Conservation (phyloP, 2,888 invertebrate species). For the Apamea epomidion region DNA sequence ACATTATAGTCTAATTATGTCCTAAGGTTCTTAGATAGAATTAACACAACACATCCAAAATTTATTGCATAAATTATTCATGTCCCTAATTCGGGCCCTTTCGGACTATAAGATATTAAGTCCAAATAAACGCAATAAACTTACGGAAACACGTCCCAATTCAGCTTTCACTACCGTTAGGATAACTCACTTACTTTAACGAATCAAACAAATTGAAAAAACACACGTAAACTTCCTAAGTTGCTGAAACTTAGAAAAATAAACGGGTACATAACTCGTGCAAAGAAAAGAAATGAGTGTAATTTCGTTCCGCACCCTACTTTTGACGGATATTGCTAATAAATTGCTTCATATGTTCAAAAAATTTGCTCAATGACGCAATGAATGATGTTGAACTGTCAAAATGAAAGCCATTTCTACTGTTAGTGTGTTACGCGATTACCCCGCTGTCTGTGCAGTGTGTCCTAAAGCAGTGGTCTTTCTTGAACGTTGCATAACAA, state of each 20-base stretch:
- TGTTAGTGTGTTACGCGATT: too few relatives aligned
- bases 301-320: not conserved
- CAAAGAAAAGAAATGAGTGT: not conserved
- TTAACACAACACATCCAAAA: constrained; percentile 4
- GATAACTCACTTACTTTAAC: constrained; percentile 21
- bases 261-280: constrained; percentile 11
- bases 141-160: constrained; percentile 32
- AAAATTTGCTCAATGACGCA: too few relatives aligned
- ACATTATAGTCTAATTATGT: not conserved
- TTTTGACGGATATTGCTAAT: too few relatives aligned
- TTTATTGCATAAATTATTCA: constrained; percentile 33
- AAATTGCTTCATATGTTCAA: too few relatives aligned
- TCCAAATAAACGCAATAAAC: constrained; percentile 26
- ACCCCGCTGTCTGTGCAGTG: not conserved
- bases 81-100: not conserved
- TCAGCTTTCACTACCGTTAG: constrained; percentile 22
- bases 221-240: not conserved
- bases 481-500: not conserved
- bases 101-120: not conserved
- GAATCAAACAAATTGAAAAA: constrained; percentile 48
- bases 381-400: too few relatives aligned
- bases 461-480: not conserved
- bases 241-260: constrained; percentile 27
- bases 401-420: too few relatives aligned
- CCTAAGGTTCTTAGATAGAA: not conserved